Evolutionary conservation across 2,888 invertebrate genomes (phyloP).

Genomic region (Cataglyphis livida): DNA sequence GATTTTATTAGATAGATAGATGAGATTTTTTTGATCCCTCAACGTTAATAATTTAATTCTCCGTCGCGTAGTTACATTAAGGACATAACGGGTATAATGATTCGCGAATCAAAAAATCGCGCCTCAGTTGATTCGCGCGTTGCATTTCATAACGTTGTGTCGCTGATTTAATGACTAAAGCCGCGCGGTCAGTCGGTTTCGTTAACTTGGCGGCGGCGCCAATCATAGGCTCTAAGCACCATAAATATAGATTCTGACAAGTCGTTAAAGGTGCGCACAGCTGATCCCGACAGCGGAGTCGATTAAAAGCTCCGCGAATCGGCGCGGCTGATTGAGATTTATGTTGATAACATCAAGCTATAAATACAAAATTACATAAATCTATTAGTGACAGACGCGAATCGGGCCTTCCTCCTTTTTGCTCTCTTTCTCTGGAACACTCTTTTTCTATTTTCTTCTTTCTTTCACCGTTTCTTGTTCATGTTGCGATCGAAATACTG

Average conservation of each 20-base stretch:
- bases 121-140: not conserved
- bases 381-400: conserved; percentile 58
- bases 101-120: conserved; percentile 24
- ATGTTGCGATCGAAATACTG: not conserved
- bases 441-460: not conserved
- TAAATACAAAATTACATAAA: conserved; percentile 69
- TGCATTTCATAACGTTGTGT: conserved; percentile 24
- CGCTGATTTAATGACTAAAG: conserved; percentile 71
- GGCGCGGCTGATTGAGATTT: conserved; percentile 73
- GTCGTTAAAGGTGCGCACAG: conserved; percentile 66
- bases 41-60: conserved; percentile 44
- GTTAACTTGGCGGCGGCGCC: conserved; percentile 62
- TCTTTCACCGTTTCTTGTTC: not conserved
- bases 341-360: conserved; percentile 69
- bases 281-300: conserved; percentile 55
- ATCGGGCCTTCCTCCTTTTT: not conserved
- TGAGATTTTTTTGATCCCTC: not conserved
- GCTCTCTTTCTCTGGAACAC: not conserved
- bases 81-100: conserved; percentile 7
- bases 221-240: conserved; percentile 63
- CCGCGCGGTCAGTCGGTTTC: conserved; percentile 58
- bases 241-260: conserved; percentile 73
- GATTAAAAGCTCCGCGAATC: conserved; percentile 68
- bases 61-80: conserved; percentile 20
- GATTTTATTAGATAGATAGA: not conserved